A percentile compares a stretch with the other conserved stretches of the same genome.
Evolutionary conservation across 2,113 vertebrate species (phyloP).

Genomic region (Dunckerocampus dactyliophorus): DNA sequence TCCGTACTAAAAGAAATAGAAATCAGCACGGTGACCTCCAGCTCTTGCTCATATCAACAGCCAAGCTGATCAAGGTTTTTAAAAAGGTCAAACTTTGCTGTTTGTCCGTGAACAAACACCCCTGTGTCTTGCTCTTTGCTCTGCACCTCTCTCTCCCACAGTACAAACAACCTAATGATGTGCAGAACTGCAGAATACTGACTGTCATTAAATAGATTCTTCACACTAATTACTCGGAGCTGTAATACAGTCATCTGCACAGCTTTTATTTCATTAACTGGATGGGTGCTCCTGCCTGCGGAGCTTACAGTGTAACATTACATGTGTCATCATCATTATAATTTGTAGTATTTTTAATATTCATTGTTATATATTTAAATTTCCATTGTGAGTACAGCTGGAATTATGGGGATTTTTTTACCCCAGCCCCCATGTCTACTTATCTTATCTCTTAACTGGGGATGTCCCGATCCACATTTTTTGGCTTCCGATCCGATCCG

Average conservation of each 20-base stretch:
- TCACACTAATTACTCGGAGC: conserved; percentile 66
- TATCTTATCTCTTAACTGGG: too few species aligned
- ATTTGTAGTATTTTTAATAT: neutral
- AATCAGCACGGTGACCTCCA: neutral
- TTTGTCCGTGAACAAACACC: neutral
- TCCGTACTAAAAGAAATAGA: neutral
- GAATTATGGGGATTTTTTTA: too few species aligned
- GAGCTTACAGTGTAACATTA: neutral
- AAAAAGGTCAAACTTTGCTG: conserved; percentile 1
- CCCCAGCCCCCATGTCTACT: too few species aligned
- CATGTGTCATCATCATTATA: neutral
- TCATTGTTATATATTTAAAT: too few species aligned
- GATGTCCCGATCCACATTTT: too few species aligned
- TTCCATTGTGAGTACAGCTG: too few species aligned
- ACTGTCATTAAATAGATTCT: conserved; percentile 63
- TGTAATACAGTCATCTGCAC: conserved; percentile 37
- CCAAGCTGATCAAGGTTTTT: neutral
- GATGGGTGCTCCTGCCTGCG: neutral
- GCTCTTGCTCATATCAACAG: neutral
- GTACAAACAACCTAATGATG: conserved; percentile 56
- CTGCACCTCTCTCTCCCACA: neutral
- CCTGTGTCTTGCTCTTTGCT: neutral
- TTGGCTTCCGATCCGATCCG: too few species aligned
- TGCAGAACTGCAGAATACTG: conserved; percentile 60
- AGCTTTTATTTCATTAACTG: neutral